These are phyloP conservation scores for Ornithoptera alexandrae DNA, from an alignment of 2,888 invertebrate genomes.

Conservation along the genomic window DNA sequence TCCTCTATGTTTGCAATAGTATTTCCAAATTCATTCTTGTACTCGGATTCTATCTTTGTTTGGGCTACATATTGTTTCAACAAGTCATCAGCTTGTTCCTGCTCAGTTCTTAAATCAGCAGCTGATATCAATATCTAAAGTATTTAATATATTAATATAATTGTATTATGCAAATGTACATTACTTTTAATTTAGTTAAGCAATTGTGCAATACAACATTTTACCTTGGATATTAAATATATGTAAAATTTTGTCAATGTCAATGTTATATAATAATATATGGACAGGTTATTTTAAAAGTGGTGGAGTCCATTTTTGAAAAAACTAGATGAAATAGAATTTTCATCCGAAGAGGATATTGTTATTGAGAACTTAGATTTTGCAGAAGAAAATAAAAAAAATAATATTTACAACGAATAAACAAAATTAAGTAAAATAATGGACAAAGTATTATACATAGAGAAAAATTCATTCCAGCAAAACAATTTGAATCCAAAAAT, in stretches of 20 bases:
- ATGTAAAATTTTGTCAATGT: no score
- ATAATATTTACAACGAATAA: no score
- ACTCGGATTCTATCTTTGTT: slow-evolving; percentile 67
- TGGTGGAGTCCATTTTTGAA: no score
- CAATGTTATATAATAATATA: no score
- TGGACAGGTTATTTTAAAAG: no score
- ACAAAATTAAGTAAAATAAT: no score
- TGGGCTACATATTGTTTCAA: slow-evolving; percentile 81
- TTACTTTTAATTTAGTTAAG: neutral
- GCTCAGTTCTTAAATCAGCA: slow-evolving; percentile 82
- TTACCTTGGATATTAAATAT: no score
- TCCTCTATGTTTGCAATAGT: slow-evolving; percentile 57
- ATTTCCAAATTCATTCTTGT: slow-evolving; percentile 62
- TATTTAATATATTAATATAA: neutral
- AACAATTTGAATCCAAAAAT: no score
- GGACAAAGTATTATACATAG: neutral
- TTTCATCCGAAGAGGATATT: no score
- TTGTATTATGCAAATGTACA: neutral
- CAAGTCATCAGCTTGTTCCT: slow-evolving; percentile 86
- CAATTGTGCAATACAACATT: neutral
- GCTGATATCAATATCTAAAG: slow-evolving; percentile 63
- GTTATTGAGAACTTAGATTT: no score
- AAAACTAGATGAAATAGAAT: no score
- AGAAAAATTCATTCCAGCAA: neutral
- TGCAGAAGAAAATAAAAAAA: no score